Evolutionary conservation across 2,888 invertebrate genomes (phyloP), one percentile per base, ranked within the genome.

Genomic region (Willowsia nigromaculata): DNA sequence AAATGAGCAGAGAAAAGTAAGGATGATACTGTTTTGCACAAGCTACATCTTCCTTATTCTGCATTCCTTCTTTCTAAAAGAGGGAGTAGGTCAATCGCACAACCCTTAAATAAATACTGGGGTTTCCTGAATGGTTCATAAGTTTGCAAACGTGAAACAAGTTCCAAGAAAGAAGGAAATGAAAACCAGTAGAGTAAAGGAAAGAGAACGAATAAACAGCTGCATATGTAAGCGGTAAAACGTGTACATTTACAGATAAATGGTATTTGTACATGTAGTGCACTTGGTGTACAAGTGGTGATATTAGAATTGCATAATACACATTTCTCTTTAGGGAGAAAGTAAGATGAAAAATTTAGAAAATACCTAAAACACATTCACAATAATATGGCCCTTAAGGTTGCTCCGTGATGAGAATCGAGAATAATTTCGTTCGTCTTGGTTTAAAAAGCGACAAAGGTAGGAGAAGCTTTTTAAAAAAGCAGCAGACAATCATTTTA

Each of bases 21-120:
- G 13, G 43, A 43, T 9, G 43, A 43, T 43, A 13, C 43, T 9
- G 43, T 43, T 43, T 43, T 43, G 11, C 43, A 43, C 43, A 43
- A 3, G 1, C 43, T 43, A 13, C 9, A 9, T 43, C 43, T 9
- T 43, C 43, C n/a, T n/a, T 43, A 43, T 13, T 13, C 43, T 43
- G 11, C 11, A 9, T 37, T 43, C 43, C 11, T 33, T 9, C 33
- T 62, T 62, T 62, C 1, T 33, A 62, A 33, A n/a, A 62, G n/a
- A 62, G 4, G 30, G 62, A 62, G 62, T 62, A 62, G 62, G 62
- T 62, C 62, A 62, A 62, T 62, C 15, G 62, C 30, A 62, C 62
- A 27, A 30, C n/a, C 33, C 2, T 7, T 62, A 33, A 62, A 62
- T 62, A 62, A 62, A 62, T 62, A 62, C 15, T 30, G 62, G 62